phyloP scores from a whole-genome alignment of 2,113 vertebrate species.

The Eulemur macaco region DNA sequence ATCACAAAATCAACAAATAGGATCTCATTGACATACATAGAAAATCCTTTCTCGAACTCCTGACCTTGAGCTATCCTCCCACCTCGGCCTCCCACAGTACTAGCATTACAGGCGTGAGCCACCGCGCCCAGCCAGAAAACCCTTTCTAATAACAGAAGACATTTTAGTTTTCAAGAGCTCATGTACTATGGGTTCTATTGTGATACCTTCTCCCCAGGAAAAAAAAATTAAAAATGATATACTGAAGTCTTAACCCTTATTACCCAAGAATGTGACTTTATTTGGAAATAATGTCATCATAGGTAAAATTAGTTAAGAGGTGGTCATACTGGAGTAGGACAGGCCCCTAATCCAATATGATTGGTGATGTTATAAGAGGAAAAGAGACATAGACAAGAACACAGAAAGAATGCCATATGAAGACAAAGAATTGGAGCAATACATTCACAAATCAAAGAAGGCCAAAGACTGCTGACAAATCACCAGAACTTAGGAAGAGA shows the following conservation, averaged over 20 bases:
- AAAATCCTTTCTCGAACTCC: neutral
- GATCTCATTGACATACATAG: neutral
- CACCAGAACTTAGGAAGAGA: neutral
- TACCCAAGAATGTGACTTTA: neutral
- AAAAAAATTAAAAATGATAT: neutral
- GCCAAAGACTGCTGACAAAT: neutral
- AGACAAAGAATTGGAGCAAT: neutral
- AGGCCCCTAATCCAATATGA: neutral
- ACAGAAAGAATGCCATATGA: neutral
- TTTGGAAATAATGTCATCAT: neutral
- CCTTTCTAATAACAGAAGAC: neutral
- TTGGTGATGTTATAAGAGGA: neutral
- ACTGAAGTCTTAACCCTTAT: neutral
- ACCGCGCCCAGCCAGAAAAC: neutral
- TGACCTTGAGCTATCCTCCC: too few relatives aligned
- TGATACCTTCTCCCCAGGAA: neutral
- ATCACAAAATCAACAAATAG: neutral
- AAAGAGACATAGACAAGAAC: neutral
- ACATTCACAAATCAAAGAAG: neutral
- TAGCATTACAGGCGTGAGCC: too few relatives aligned
- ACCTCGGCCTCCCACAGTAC: too few relatives aligned
- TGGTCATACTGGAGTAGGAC: neutral
- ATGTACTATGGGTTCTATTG: neutral
- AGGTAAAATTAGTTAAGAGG: neutral
- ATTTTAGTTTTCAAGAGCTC: neutral